Evolutionary conservation across 2,797 vertebrate species (phyloP).

Genomic region (Microctenopoma lineatum): DNA sequence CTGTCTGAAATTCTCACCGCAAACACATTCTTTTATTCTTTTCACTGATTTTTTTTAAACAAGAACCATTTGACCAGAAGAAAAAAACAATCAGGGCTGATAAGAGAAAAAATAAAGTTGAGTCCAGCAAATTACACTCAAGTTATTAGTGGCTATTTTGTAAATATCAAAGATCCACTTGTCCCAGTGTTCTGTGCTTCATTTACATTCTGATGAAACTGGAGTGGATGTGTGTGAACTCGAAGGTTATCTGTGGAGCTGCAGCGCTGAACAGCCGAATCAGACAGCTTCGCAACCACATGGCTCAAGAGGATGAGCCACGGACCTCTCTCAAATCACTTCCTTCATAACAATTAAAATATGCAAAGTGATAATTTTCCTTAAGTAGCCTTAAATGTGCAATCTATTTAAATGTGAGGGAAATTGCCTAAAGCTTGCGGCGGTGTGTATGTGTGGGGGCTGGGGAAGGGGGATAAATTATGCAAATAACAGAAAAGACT

Average conservation of each 20-base stretch:
- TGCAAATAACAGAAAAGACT: constrained; percentile 99
- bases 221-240: constrained; percentile 97
- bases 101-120: constrained; percentile 91
- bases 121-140: constrained; percentile 95
- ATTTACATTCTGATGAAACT: constrained; percentile 99
- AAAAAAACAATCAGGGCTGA: constrained; percentile 51
- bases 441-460: constrained; percentile 84
- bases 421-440: constrained; percentile 99
- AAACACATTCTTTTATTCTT: constrained; percentile 52
- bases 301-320: constrained; percentile 97
- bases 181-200: constrained; percentile 91
- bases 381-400: constrained; percentile 99
- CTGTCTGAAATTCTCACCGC: constrained; percentile 33
- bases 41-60: constrained; percentile 49
- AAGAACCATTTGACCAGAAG: constrained; percentile 49
- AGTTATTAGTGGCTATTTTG: constrained; percentile 98
- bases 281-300: constrained; percentile 90
- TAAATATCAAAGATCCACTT: constrained; percentile 99
- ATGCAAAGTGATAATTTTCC: constrained; percentile 99
- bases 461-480: constrained; percentile 97
- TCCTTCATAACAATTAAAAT: constrained; percentile 99
- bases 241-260: constrained; percentile 96
- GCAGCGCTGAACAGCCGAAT: constrained; percentile 93
- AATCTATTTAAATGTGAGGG: constrained; percentile 99
- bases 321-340: constrained; percentile 99